Evolutionary conservation across 2,888 invertebrate genomes (phyloP).

Genomic region (Herminia tarsipennalis): DNA sequence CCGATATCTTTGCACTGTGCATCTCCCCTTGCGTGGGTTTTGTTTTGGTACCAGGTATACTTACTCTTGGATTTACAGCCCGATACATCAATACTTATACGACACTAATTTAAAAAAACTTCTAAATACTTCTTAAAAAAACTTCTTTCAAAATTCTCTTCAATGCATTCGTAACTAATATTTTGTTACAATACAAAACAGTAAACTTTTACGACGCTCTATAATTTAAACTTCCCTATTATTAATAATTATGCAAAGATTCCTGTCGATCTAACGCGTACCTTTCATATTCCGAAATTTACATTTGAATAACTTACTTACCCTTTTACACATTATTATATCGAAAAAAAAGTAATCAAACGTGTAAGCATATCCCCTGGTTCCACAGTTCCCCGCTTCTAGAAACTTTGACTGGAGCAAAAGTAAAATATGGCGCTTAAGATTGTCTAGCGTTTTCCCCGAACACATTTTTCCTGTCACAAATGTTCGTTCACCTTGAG

Average conservation of each 20-base stretch:
- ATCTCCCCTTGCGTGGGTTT: constrained; percentile 70
- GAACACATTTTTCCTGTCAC: constrained; percentile 14
- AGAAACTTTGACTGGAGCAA: not conserved
- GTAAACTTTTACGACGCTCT: constrained; percentile 28
- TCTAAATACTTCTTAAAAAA: not conserved
- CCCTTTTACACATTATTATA: constrained; percentile 17
- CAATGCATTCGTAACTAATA: not conserved
- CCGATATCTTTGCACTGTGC: constrained; percentile 82
- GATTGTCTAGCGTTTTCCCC: constrained; percentile 18
- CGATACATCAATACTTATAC: constrained; percentile 9
- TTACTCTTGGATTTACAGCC: constrained; percentile 30
- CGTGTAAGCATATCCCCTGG: constrained; percentile 15
- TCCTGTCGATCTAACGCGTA: constrained; percentile 42
- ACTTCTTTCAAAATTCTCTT: not conserved
- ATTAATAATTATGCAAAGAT: constrained; percentile 52
- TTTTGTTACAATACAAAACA: constrained; percentile 7
- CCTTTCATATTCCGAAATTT: constrained; percentile 49
- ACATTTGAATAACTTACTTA: constrained; percentile 55
- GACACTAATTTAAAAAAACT: not conserved
- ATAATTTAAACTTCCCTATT: constrained; percentile 47
- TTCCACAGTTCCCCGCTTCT: not conserved
- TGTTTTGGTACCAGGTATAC: constrained; percentile 54
- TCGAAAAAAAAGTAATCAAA: constrained; percentile 24
- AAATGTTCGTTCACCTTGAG: constrained; percentile 19
- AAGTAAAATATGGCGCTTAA: constrained; percentile 5